A percentile compares a stretch with the other conserved stretches of the same genome.
phyloP scores from a whole-genome alignment of 2,888 invertebrate genomes.

The Phengaris alcon region DNA sequence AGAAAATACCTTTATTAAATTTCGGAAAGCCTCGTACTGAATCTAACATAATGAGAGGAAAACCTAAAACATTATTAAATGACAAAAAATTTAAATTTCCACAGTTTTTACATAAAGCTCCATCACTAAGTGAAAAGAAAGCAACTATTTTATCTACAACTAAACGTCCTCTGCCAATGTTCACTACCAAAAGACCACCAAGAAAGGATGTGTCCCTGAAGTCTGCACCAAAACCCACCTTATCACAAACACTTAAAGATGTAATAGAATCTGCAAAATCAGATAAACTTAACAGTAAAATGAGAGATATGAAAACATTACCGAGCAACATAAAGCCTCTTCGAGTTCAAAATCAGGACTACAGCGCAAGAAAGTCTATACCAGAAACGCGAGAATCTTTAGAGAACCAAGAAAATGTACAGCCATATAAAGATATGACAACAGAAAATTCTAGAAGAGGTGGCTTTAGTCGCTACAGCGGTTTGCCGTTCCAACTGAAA shows the following conservation, averaged over 20 bases:
- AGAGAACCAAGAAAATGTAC: background rate
- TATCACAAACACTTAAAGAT: conserved; percentile 8
- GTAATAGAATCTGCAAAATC: background rate
- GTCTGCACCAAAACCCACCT: background rate
- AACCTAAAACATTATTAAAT: background rate
- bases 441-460: background rate
- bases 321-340: conserved; percentile 1
- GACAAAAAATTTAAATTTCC: background rate
- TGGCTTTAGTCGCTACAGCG: background rate
- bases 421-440: background rate
- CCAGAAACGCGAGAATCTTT: conserved; percentile 11
- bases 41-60: background rate
- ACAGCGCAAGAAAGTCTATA: background rate
- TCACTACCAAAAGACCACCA: background rate
- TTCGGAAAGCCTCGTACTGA: background rate
- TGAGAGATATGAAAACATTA: conserved; percentile 13
- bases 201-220: background rate
- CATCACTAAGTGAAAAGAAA: background rate
- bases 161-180: conserved; percentile 7
- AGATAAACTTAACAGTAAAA: background rate
- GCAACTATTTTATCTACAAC: background rate
- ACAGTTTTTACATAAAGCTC: background rate
- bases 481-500: conserved; percentile 12
- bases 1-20: background rate
- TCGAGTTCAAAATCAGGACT: background rate